Evolutionary conservation across 2,797 vertebrate species (phyloP).

Genomic region (Neomorphus geoffroyi): DNA sequence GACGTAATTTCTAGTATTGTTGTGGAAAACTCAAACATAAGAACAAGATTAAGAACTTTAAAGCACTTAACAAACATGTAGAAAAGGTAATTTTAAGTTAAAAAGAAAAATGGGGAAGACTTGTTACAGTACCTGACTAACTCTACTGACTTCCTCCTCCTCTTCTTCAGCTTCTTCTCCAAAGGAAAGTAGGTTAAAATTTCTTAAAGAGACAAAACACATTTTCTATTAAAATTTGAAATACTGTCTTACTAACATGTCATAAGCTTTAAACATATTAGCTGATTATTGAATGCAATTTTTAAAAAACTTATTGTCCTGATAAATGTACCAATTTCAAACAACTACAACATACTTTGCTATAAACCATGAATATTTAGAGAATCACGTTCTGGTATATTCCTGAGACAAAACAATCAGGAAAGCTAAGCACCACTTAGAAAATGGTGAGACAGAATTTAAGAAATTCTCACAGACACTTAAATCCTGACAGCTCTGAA

Average conservation of each 20-base stretch:
- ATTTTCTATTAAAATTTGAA: neutral
- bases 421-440: neutral
- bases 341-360: neutral
- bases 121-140: constrained; percentile 87
- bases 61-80: neutral
- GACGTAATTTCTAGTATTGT: neutral
- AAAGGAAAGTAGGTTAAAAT: constrained; percentile 96
- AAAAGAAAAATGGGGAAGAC: neutral
- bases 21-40: neutral
- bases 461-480: neutral
- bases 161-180: constrained; percentile 98
- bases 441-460: neutral
- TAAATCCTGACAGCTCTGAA: neutral
- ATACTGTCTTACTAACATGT: neutral
- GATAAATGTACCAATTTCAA: neutral
- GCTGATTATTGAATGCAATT: accelerated
- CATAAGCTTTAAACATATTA: neutral
- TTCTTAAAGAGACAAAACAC: constrained; percentile 76
- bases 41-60: neutral
- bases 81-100: neutral
- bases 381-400: neutral
- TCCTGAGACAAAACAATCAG: neutral
- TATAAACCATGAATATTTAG: neutral
- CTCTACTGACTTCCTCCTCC: constrained; percentile 86
- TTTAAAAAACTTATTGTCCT: neutral